Conservation (phyloP, 2,888 invertebrate species). For the Gonocerus acuteangulatus region DNA sequence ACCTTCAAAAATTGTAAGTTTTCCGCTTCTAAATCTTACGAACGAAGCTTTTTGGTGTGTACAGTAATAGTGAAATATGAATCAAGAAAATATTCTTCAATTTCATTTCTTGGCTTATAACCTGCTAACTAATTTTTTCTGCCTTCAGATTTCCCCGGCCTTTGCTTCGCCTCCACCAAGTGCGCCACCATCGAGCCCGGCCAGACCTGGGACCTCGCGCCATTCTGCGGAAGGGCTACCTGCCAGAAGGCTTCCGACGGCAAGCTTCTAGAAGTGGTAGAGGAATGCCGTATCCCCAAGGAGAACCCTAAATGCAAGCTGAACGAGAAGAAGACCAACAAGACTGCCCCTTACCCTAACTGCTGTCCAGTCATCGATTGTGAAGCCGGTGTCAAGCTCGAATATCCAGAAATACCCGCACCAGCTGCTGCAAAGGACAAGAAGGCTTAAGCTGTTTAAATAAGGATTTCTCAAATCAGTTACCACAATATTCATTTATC, state of each 20-base stretch:
- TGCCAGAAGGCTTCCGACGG: conserved; percentile 72
- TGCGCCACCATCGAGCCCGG: conserved; percentile 81
- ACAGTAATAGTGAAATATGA: no score
- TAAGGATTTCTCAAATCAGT: no score
- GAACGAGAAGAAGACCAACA: conserved; percentile 72
- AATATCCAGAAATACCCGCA: conserved; percentile 72
- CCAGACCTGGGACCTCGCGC: conserved; percentile 75
- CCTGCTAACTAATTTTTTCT: no score
- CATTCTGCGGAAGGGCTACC: conserved; percentile 85
- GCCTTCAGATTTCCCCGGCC: conserved; percentile 59
- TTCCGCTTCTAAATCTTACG: no score
- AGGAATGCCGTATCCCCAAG: conserved; percentile 79
- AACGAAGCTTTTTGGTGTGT: no score
- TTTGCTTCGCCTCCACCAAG: conserved; percentile 82
- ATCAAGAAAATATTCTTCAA: no score
- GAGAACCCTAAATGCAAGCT: conserved; percentile 73
- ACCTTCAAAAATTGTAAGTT: no score
- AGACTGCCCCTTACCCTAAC: conserved; percentile 75
- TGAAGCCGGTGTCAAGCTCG: conserved; percentile 73
- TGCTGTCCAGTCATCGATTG: conserved; percentile 82
- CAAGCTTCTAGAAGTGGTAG: conserved; percentile 46
- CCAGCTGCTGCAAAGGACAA: conserved; percentile 42
- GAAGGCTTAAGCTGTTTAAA: background rate
- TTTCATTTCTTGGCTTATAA: no score
- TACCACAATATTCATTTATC: no score